A percentile compares a stretch with the other conserved stretches of the same genome.
Evolutionary conservation across 92 coral and sea anemone species (phyloP).

Genomic region (Umimayanthus kanabou): DNA sequence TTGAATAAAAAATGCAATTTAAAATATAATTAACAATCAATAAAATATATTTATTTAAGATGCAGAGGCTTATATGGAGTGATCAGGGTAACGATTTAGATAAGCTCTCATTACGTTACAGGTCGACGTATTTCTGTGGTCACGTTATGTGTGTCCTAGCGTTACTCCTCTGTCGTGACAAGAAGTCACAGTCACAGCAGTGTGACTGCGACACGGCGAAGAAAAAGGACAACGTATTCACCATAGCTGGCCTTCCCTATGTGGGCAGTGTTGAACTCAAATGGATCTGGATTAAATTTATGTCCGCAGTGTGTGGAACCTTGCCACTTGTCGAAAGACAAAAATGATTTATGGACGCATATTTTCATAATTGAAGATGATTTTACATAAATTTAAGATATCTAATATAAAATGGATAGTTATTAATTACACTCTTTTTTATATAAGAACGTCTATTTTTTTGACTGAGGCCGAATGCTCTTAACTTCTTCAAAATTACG

Average conservation of each 20-base stretch:
- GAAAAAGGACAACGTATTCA: neutral
- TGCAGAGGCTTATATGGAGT: neutral
- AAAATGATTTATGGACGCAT: neutral
- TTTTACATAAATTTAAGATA: neutral
- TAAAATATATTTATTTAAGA: too few species aligned
- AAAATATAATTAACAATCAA: too few species aligned
- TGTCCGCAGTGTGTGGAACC: constrained; percentile 29
- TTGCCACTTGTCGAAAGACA: constrained; percentile 16
- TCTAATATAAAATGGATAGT: too few species aligned
- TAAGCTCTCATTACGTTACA: constrained; percentile 2
- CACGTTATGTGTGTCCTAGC: constrained; percentile 28
- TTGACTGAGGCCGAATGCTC: too few species aligned
- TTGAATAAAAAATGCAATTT: too few species aligned
- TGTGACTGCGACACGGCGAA: neutral
- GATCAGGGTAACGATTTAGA: neutral
- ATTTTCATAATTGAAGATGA: neutral
- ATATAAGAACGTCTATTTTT: too few species aligned
- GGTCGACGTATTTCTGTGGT: constrained; percentile 36
- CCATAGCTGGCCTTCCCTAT: constrained; percentile 9
- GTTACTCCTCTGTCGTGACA: constrained; percentile 31
- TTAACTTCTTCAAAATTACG: too few species aligned
- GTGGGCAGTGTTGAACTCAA: constrained; percentile 32
- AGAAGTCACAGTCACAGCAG: constrained; percentile 1
- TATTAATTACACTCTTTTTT: too few species aligned
- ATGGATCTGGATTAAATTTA: constrained; percentile 37